Evolutionary conservation across 2,113 vertebrate species (phyloP).

Genomic region (Nycticebus coucang): DNA sequence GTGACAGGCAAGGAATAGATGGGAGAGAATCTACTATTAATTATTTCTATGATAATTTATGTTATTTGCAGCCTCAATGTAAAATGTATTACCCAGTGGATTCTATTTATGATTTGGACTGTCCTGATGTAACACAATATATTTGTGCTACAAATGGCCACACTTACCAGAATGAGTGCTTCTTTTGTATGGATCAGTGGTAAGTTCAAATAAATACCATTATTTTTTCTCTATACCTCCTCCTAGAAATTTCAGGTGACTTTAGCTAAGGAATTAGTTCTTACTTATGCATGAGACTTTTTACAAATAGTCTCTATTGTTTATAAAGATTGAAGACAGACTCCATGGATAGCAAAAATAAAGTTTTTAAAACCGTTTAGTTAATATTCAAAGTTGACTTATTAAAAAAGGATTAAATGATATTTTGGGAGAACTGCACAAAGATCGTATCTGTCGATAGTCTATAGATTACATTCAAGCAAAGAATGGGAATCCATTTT

Average conservation of each 20-base stretch:
- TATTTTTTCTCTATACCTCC: background rate
- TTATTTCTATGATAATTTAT: background rate
- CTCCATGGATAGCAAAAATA: background rate
- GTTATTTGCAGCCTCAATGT: constrained; percentile 53
- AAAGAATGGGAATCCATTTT: background rate
- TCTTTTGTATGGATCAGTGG: constrained; percentile 52
- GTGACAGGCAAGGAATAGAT: background rate
- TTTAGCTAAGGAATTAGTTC: background rate
- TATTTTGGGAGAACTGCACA: background rate
- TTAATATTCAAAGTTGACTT: constrained; percentile 13
- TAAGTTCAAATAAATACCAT: constrained; percentile 55
- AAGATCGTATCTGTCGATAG: background rate
- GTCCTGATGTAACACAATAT: constrained; percentile 28
- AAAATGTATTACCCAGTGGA: constrained; percentile 9
- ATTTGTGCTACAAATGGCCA: constrained; percentile 43
- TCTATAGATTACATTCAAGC: background rate
- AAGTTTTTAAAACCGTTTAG: background rate
- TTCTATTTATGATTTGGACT: background rate
- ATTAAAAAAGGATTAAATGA: background rate
- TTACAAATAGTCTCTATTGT: background rate
- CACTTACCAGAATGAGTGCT: constrained; percentile 68
- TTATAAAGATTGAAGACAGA: background rate
- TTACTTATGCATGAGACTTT: background rate
- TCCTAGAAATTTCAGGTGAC: constrained; percentile 33
- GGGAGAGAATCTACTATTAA: background rate